Conservation (phyloP, 2,888 invertebrate genomes). For the Chaetogeoica ovagalla region DNA sequence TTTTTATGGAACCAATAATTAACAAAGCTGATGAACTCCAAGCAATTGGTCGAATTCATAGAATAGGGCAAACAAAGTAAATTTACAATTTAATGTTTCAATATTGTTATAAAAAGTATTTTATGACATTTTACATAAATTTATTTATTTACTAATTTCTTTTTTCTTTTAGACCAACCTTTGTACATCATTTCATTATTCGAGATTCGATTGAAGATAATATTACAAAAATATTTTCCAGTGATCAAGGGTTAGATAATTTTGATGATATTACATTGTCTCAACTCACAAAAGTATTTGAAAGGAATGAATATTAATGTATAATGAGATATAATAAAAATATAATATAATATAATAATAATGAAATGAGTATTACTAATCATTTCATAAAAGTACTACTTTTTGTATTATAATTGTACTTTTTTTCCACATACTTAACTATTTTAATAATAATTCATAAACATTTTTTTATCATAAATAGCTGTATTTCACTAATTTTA, state of each 20-base stretch:
- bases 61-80: slow-evolving; percentile 76
- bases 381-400: no score
- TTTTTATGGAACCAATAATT: slow-evolving; percentile 74
- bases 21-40: slow-evolving; percentile 75
- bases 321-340: background rate
- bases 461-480: background rate
- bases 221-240: slow-evolving; percentile 60
- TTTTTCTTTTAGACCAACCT: slow-evolving; percentile 63
- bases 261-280: slow-evolving; percentile 31
- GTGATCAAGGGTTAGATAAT: background rate
- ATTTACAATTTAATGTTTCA: background rate
- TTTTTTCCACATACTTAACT: background rate
- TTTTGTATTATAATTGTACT: no score
- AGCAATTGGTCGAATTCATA: slow-evolving; percentile 76
- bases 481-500: background rate
- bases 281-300: slow-evolving; percentile 31
- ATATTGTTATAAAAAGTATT: background rate
- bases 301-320: slow-evolving; percentile 8
- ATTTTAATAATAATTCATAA: no score
- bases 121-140: background rate
- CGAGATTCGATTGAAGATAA: slow-evolving; percentile 72
- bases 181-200: slow-evolving; percentile 73
- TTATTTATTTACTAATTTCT: no score
- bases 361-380: no score
- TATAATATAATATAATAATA: background rate